Base-by-base conservation (phyloP, 92 coral and sea anemone species). In the Galaxea fascicularis region DNA sequence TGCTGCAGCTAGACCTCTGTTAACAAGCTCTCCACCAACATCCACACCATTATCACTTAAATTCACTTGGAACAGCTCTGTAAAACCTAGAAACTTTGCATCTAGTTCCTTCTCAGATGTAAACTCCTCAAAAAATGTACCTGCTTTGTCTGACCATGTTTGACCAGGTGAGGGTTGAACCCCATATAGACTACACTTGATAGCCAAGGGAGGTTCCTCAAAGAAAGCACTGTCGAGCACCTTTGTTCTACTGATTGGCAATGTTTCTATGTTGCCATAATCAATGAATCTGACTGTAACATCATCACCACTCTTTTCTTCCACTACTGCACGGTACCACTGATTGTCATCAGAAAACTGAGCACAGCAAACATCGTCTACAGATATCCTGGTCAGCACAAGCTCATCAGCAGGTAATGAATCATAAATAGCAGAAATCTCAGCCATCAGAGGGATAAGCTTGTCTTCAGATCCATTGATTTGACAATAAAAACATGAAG, bases 271-370 rank as follows among this genome's bases (percentile, higher is more conserved):
- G 69, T 94, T 96, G 8, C 98, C 98, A 79, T 96, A 96, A 71
- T 96, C 98, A 73, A 96, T 87, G 66, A 94, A 96, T 17, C 92
- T 85, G 28, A 96, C 91, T 10, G 85, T 80, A 3, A 88, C 85
- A 12, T 71, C 74, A 14, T 78, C 91, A 24, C 58, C 79, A 22
- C 86, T 80, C n/a, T 65, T 74, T 6, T 58, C 76, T 62, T 90
- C 90, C 28, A 86, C 82, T 22, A 90, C 90, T 4, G 98, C 98
- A 30, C 98, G 89, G 80, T 96, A 96, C 98, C 98, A 96, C 56
- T 82, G 82, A 24, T 84, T 80, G 77, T 96, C 98, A 29, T 90
- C 95, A 4, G 95, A 88, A 67, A 84, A 94, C 86, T 85, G 89
- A 2, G 98, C 93, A 86, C 94, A 89, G 77, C 98, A 96, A 27